phyloP scores from a whole-genome alignment of 2,888 invertebrate genomes.

The Drosophila leonis region DNA sequence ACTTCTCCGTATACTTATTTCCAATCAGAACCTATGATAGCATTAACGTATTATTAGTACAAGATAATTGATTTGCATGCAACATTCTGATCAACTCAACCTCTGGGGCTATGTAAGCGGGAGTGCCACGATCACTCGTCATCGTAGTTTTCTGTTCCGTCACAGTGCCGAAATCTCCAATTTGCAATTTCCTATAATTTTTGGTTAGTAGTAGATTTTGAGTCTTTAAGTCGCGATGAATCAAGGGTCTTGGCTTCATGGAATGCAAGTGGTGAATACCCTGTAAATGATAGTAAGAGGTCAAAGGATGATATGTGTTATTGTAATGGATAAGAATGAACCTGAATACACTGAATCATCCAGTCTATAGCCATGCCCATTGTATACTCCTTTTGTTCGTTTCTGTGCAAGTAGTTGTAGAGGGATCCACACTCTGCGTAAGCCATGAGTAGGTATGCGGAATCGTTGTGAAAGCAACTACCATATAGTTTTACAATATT shows the following conservation, averaged over 20 bases:
- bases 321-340: neutral
- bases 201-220: constrained; percentile 19
- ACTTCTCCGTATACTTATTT: constrained; percentile 3
- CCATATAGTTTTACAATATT: constrained; percentile 19
- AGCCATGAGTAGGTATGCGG: neutral
- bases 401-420: constrained; percentile 9
- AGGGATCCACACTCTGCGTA: constrained; percentile 12
- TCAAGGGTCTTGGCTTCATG: neutral
- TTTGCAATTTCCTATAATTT: constrained; percentile 7
- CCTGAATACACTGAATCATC: constrained; percentile 21
- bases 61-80: neutral
- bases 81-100: neutral
- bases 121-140: neutral
- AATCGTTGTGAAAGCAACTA: neutral
- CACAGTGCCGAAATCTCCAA: constrained; percentile 24
- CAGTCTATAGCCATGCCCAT: neutral
- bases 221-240: constrained; percentile 38
- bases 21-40: neutral
- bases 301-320: neutral
- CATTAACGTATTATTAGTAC: neutral
- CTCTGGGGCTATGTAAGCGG: constrained; percentile 31
- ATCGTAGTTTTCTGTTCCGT: constrained; percentile 7
- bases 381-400: neutral
- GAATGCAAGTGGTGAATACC: constrained; percentile 24
- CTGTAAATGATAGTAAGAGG: neutral